Conservation (phyloP, 2,113 vertebrate species). For the Atractosteus spatula region DNA sequence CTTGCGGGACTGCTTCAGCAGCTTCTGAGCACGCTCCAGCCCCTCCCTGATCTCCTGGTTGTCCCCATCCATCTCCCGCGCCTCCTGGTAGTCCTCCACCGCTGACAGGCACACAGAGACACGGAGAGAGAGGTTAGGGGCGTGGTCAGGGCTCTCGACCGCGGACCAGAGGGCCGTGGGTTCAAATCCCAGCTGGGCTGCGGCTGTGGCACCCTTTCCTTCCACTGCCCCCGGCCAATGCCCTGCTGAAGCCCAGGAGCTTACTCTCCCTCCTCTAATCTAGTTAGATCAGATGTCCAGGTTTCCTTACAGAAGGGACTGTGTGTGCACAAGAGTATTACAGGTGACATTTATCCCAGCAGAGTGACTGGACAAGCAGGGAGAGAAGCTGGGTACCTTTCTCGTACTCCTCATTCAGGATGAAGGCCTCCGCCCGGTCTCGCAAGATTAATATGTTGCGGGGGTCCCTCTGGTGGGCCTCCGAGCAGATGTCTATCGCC, state of each 20-base stretch:
- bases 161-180: not conserved
- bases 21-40: constrained; percentile 71
- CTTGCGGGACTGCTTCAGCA: constrained; percentile 74
- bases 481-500: constrained; percentile 71
- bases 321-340: too few species aligned
- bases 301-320: too few species aligned
- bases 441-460: constrained; percentile 66
- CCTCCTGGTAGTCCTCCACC: constrained; percentile 77
- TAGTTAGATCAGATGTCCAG: too few species aligned
- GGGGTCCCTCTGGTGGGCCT: constrained; percentile 74
- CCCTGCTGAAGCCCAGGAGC: too few species aligned
- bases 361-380: not conserved
- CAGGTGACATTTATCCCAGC: too few species aligned
- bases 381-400: constrained; percentile 52
- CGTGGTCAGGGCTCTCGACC: too few species aligned
- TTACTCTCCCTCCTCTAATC: not conserved
- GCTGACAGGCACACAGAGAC: constrained; percentile 41
- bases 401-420: constrained; percentile 75
- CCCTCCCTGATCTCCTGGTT: constrained; percentile 69
- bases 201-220: too few species aligned
- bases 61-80: constrained; percentile 68
- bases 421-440: constrained; percentile 75
- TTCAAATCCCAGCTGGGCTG: too few species aligned
- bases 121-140: not conserved
- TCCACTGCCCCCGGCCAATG: too few species aligned